These are phyloP conservation scores for Hippopotamyrus pictus DNA, from an alignment of 2,797 vertebrate genomes.

Conservation along the genomic window DNA sequence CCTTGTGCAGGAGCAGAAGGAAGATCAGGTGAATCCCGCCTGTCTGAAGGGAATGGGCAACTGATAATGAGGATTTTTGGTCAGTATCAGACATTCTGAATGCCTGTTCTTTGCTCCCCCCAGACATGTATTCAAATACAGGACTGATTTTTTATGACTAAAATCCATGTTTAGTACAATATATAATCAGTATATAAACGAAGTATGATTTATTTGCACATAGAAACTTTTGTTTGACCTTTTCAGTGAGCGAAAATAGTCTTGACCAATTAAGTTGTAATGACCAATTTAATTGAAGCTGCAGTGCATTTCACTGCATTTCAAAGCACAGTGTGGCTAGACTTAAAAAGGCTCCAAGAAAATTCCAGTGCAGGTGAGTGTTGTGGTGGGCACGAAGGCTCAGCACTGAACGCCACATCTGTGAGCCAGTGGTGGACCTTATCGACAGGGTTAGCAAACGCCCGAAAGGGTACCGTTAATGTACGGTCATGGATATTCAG, in stretches of 20 bases:
- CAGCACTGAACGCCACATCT: background rate
- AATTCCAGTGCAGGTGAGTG: background rate
- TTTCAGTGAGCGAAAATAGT: background rate
- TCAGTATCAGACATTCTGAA: slow-evolving; percentile 13
- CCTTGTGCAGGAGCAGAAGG: slow-evolving; percentile 4
- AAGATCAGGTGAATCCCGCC: slow-evolving; percentile 33
- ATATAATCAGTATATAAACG: background rate
- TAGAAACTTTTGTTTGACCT: background rate
- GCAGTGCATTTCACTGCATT: background rate
- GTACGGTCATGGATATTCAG: background rate
- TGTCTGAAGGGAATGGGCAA: background rate
- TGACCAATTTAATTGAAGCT: background rate
- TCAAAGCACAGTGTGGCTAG: background rate
- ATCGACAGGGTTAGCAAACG: background rate
- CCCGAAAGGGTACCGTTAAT: background rate
- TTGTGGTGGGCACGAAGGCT: background rate
- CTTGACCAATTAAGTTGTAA: background rate
- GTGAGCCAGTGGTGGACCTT: background rate
- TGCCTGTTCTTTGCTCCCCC: background rate
- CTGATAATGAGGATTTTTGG: slow-evolving; percentile 16
- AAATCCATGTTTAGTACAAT: background rate
- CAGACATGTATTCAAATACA: background rate
- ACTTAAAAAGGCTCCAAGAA: background rate
- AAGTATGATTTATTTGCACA: background rate
- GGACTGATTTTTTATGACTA: background rate